Percentiles rank a stretch among this genome's conserved stretches.
These are phyloP conservation scores for Stegana nigrithorax DNA, from an alignment of 2,888 invertebrate genomes.

Conservation along the genomic window DNA sequence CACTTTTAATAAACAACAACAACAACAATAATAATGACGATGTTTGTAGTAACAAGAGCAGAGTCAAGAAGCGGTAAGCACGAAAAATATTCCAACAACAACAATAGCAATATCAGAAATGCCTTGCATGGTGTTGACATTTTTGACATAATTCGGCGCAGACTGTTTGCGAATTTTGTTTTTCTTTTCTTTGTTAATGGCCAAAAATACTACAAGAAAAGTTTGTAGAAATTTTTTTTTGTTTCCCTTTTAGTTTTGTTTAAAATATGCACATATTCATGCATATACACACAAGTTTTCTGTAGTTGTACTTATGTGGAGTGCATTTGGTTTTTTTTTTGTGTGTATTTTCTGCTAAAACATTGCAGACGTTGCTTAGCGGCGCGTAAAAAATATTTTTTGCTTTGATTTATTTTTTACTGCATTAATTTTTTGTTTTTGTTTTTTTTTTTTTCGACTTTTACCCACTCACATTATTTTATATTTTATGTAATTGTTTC, in stretches of 20 bases:
- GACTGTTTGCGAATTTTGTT: too few species aligned
- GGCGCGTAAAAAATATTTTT: slow-evolving; percentile 11
- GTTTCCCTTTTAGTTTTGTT: too few species aligned
- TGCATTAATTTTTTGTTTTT: background rate
- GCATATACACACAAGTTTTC: background rate
- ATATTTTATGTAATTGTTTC: slow-evolving; percentile 19
- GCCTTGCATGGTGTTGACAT: slow-evolving; percentile 2
- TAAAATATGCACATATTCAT: background rate
- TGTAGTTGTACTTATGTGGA: too few species aligned
- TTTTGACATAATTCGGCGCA: slow-evolving; percentile 9
- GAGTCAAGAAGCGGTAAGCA: background rate
- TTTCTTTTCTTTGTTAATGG: too few species aligned
- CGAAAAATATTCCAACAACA: background rate
- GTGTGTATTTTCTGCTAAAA: background rate
- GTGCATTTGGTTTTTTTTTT: background rate
- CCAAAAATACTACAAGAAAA: background rate
- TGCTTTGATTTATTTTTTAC: background rate
- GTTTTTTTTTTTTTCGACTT: background rate
- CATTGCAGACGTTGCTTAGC: slow-evolving; percentile 12
- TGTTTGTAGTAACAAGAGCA: background rate
- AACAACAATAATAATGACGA: background rate
- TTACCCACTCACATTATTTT: background rate
- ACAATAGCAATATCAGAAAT: too few species aligned
- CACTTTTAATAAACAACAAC: slow-evolving; percentile 5
- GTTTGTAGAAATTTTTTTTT: background rate